Base-by-base conservation (phyloP, 2,113 vertebrate species). In the Psilopsiagon aurifrons region DNA sequence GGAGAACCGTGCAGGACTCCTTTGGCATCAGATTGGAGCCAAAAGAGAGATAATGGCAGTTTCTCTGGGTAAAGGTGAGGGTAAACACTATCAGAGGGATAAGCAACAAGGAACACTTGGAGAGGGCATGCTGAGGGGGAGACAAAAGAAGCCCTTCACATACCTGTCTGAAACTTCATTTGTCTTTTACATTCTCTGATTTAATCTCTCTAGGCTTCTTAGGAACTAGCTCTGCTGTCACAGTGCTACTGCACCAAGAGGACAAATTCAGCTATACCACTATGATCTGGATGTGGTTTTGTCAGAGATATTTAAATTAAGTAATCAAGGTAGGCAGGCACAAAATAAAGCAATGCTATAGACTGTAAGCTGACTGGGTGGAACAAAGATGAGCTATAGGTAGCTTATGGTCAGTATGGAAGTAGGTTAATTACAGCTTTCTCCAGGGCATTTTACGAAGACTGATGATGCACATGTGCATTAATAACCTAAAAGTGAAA, bases 381-480 rank as follows among this genome's bases (percentile, higher is more conserved):
- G 57, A 92, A 46, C 9, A 57, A 57, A 47, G 24, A 43, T 19
- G 10, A 73, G 19, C 15, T 74, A 6, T 33, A 54, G 60, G 23
- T 54, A 28, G 15, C 23, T 80, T 80, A 18, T 63, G 64, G 49
- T 88, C 63, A 73, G 44, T 63, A 43, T 59, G 31, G 59, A 87
- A 93, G 31, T 62, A 59, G 49, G n/a, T 54, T 70, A 83, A 95
- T 86, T 62, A 27, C 27, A 63, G 7, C 33, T 87, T 94, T 91
- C 63, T 73, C 63, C 63, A 43, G 75, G 25, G 33, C 33, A 39
- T 46, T 75, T 33, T 69, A 35, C 25, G 57, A 79, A 47, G 43
- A 10, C 35, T 60, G 37, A 59, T 83, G 59, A 80, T 52, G n/a
- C 52, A 73, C 4, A 2, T 17, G 25, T 69, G 27, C 28, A 66